These are phyloP conservation scores for Bufo gargarizans DNA, from an alignment of 2,113 vertebrate species.

Conservation along the genomic window DNA sequence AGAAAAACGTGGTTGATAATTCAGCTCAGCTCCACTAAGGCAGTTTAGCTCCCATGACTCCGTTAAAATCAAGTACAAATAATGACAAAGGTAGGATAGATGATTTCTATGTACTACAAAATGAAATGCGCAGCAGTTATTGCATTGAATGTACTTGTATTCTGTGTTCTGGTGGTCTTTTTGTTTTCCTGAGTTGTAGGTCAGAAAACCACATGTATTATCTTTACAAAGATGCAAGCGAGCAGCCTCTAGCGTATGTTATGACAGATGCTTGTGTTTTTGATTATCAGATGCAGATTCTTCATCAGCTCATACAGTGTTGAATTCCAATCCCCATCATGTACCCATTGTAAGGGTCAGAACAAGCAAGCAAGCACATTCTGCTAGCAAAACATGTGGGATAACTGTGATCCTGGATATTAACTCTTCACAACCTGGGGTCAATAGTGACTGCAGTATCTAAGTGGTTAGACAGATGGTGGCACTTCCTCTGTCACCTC, in stretches of 20 bases:
- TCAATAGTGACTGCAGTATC: too few species aligned
- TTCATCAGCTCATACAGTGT: neutral
- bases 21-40: neutral
- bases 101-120: neutral
- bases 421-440: too few species aligned
- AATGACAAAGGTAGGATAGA: neutral
- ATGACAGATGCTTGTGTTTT: neutral
- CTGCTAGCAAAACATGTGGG: too few species aligned
- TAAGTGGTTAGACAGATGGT: too few species aligned
- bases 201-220: conserved; percentile 30
- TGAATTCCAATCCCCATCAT: neutral
- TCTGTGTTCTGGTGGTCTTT: conserved; percentile 28
- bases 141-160: neutral
- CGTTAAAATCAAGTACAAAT: too few species aligned
- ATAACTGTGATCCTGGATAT: too few species aligned
- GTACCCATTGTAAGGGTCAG: neutral
- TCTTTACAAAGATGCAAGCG: conserved; percentile 23
- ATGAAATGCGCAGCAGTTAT: neutral
- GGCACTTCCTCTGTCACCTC: too few species aligned
- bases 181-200: conserved; percentile 17
- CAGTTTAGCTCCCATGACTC: too few species aligned
- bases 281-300: neutral
- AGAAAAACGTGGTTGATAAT: neutral
- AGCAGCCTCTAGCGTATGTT: neutral
- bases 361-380: too few species aligned